Percentiles rank a stretch among this genome's conserved stretches.
These are phyloP conservation scores for Pherbina coryleti DNA, from an alignment of 2,888 invertebrate genomes.

Conservation along the genomic window DNA sequence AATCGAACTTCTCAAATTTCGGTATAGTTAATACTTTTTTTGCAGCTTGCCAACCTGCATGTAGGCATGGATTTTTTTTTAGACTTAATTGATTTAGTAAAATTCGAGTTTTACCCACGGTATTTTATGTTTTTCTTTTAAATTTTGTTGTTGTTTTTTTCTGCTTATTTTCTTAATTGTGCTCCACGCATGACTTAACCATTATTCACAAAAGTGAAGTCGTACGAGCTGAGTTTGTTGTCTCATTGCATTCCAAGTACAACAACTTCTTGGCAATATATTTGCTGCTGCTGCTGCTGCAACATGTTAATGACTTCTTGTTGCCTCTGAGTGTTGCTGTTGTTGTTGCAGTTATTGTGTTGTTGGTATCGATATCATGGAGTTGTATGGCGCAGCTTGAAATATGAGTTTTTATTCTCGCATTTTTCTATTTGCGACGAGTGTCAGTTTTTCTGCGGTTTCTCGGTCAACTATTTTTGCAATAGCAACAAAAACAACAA, in stretches of 20 bases:
- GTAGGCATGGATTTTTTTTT: constrained; percentile 1
- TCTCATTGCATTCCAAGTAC: constrained; percentile 9
- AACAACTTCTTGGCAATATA: constrained; percentile 19
- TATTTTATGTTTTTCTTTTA: neutral
- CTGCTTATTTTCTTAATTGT: neutral
- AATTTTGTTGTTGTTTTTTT: neutral
- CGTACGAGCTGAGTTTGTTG: constrained; percentile 1
- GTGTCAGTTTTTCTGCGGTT: constrained; percentile 30
- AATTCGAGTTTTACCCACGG: constrained; percentile 22
- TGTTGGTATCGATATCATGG: neutral
- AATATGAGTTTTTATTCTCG: constrained; percentile 36
- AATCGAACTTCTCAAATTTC: constrained; percentile 27
- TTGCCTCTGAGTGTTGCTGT: neutral
- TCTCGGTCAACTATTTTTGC: constrained; percentile 33
- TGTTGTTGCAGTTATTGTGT: neutral
- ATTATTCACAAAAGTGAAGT: constrained; percentile 21
- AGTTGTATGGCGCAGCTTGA: constrained; percentile 28
- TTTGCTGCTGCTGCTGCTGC: neutral
- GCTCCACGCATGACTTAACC: constrained; percentile 40
- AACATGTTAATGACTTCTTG: constrained; percentile 23
- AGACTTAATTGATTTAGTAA: neutral
- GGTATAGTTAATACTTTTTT: neutral
- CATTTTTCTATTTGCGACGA: neutral
- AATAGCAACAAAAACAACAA: neutral
- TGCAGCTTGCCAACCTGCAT: constrained; percentile 26